A percentile compares a stretch with the other conserved stretches of the same genome.
These are phyloP conservation scores for Stegodyphus mimosarum DNA, from an alignment of 1,140 invertebrate genomes.

Conservation along the genomic window DNA sequence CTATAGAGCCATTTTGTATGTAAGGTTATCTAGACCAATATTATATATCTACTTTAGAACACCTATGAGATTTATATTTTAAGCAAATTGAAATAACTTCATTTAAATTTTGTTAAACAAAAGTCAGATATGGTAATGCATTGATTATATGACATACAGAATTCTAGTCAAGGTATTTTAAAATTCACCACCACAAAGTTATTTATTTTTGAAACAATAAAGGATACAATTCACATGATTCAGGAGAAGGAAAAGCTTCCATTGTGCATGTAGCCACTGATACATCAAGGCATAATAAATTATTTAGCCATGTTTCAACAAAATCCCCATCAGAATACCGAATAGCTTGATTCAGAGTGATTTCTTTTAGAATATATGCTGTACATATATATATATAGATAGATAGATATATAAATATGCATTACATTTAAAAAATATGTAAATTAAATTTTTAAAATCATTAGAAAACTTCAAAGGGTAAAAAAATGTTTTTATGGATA, in stretches of 20 bases:
- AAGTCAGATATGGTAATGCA: no score
- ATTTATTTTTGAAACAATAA: neutral
- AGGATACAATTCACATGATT: conserved; percentile 87
- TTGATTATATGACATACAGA: no score
- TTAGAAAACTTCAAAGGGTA: no score
- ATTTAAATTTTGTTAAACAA: no score
- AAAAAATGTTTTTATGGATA: no score
- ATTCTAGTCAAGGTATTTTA: neutral
- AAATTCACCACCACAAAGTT: neutral
- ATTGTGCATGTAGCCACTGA: conserved; percentile 70
- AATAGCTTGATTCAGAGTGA: conserved; percentile 92
- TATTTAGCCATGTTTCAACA: conserved; percentile 92
- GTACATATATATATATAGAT: conserved; percentile 12
- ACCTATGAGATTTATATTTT: no score
- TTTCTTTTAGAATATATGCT: conserved; percentile 69
- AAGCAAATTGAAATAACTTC: no score
- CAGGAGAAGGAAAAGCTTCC: conserved; percentile 85
- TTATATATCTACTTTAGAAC: no score
- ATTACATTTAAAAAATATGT: neutral
- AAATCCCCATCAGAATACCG: conserved; percentile 90
- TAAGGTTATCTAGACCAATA: no score
- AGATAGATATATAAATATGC: no score
- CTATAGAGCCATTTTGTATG: no score
- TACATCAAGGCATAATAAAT: conserved; percentile 91
- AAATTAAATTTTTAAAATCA: neutral